Evolutionary conservation across 30 jellyfish, hydroid and myxozoan species (phyloP).

Genomic region (Aurelia sp.): DNA sequence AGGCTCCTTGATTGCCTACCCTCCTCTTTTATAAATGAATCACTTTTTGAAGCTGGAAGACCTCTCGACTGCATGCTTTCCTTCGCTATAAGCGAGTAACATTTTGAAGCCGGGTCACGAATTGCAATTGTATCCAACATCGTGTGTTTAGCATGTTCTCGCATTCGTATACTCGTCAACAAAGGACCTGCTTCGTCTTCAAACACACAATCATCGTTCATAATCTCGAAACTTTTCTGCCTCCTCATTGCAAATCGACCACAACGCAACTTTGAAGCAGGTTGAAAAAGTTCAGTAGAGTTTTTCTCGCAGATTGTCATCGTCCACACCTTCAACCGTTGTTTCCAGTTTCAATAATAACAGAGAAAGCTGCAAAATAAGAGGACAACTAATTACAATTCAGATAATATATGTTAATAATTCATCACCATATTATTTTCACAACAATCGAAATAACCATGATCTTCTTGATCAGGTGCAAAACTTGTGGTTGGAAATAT

Average conservation of each 20-base stretch:
- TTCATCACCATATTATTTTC: background rate
- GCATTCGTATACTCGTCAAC: background rate
- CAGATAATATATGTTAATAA: background rate
- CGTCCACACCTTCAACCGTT: slow-evolving; percentile 2
- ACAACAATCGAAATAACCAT: background rate
- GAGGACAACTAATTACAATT: background rate
- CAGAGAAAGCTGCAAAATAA: slow-evolving; percentile 4
- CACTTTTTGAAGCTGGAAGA: no score
- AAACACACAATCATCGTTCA: slow-evolving; percentile 6
- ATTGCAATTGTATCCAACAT: background rate
- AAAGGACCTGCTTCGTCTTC: slow-evolving; percentile 19
- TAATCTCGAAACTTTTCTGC: slow-evolving; percentile 12
- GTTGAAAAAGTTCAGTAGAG: background rate
- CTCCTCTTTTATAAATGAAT: no score
- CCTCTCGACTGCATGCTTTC: no score
- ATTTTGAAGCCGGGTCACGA: background rate
- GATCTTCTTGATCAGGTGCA: slow-evolving; percentile 29
- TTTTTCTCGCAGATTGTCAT: slow-evolving; percentile 25
- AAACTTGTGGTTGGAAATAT: background rate
- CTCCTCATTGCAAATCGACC: background rate
- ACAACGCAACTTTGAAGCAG: background rate
- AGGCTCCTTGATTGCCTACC: no score
- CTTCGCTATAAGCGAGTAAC: no score
- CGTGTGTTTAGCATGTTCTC: background rate
- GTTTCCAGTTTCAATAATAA: background rate